These are phyloP conservation scores for Chrysoperla carnea DNA, from an alignment of 1,140 invertebrate genomes.

Conservation along the genomic window DNA sequence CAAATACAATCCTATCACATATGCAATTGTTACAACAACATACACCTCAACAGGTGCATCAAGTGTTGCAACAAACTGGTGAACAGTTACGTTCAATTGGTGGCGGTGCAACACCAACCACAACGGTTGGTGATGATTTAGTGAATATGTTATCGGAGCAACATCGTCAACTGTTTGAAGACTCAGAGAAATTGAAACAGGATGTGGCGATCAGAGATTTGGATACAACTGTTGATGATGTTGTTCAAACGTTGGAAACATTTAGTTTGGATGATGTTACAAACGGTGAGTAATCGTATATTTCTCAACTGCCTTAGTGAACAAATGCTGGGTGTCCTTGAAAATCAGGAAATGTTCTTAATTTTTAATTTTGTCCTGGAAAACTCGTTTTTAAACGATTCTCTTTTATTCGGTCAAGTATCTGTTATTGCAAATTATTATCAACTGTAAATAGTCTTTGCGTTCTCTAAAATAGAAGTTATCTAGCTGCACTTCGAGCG, in stretches of 20 bases:
- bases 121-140: not conserved
- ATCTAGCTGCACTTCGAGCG: too few species aligned
- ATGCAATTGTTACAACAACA: constrained; percentile 6
- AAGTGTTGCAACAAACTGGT: not conserved
- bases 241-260: constrained; percentile 33
- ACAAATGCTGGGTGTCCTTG: not conserved
- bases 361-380: too few species aligned
- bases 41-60: constrained; percentile 14
- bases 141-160: constrained; percentile 7
- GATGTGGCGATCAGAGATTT: constrained; percentile 25
- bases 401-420: too few species aligned
- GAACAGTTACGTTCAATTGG: not conserved
- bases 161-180: constrained; percentile 12
- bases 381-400: too few species aligned
- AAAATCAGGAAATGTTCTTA: constrained; percentile 5
- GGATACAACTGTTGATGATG: constrained; percentile 25
- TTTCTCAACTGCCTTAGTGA: too few species aligned
- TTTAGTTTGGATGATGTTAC: constrained; percentile 29
- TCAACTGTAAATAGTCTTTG: too few species aligned
- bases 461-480: too few species aligned
- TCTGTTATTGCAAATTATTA: too few species aligned
- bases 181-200: constrained; percentile 23
- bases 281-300: constrained; percentile 26
- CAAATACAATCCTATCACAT: constrained; percentile 6
- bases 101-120: not conserved